These are phyloP conservation scores for Nibea coibor DNA, from an alignment of 2,113 vertebrate species.

Conservation along the genomic window DNA sequence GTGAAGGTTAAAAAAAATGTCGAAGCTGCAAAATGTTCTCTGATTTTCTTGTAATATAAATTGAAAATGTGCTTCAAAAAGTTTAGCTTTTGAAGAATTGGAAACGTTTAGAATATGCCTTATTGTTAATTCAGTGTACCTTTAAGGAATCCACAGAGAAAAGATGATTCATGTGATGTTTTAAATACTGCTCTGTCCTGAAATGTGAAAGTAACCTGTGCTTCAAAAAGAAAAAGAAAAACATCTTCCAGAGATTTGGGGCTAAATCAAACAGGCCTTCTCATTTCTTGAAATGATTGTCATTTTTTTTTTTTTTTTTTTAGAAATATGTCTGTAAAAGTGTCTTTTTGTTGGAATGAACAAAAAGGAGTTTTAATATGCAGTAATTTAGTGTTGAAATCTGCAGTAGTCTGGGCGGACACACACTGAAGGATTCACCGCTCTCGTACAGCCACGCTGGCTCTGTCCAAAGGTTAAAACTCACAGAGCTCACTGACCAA, in stretches of 20 bases:
- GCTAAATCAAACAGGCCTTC: constrained; percentile 55
- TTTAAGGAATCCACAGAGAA: constrained; percentile 45
- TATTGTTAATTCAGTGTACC: constrained; percentile 50
- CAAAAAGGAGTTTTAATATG: constrained; percentile 73
- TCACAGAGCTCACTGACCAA: no score
- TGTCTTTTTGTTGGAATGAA: constrained; percentile 63
- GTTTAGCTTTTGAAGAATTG: constrained; percentile 31
- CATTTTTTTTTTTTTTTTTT: not conserved
- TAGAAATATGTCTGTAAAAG: constrained; percentile 17
- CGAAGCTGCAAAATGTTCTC: constrained; percentile 36
- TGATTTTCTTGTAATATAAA: constrained; percentile 30
- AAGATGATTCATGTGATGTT: constrained; percentile 29
- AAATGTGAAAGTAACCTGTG: constrained; percentile 48
- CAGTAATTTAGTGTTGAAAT: constrained; percentile 75
- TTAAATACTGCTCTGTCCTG: constrained; percentile 23
- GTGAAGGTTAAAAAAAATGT: constrained; percentile 31
- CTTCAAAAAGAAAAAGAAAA: not conserved
- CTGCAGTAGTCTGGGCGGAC: constrained; percentile 41
- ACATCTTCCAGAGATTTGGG: constrained; percentile 20
- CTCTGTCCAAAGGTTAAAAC: not conserved
- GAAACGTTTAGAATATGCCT: constrained; percentile 62
- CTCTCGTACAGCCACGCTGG: not conserved
- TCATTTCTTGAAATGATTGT: constrained; percentile 39
- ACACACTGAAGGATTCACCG: constrained; percentile 37
- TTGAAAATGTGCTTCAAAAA: constrained; percentile 36